Evolutionary conservation across 2,797 vertebrate genomes (phyloP), one percentile per base, ranked within the genome.

Genomic region (Melanotaenia pygmaea): DNA sequence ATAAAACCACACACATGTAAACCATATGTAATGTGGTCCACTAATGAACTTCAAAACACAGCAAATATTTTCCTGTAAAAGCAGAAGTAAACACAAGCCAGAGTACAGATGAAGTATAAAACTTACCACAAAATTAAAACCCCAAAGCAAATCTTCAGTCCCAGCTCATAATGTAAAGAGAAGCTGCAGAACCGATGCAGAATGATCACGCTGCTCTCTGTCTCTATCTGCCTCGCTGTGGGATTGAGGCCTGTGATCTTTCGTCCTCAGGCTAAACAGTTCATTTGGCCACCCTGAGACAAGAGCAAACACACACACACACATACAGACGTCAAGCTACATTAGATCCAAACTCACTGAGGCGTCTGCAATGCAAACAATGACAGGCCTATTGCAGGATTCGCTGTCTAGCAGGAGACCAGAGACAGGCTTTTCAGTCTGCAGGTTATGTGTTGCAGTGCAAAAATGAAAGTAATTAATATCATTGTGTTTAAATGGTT

Each of bases 321-420:
- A 79, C 64, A 80, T 5, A 83, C 74, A 84, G 35, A 91, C 53
- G 90, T 94, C 93, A 93, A 77, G 81, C 78, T 76, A 82, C 84
- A 92, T 94, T 89, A 94, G 81, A 87, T 72, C 82, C 76, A 91
- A 88, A 90, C 61, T 81, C 89, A 89, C 66, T 84, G 81, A 91
- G 77, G 86, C 82, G 66, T 88, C 78, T 86, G 81, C 82, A 92
- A 82, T 85, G 86, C 91, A 94, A 94, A 94, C 91, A 93, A 71
- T 28, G 77, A 72, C 82, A 63, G 72, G 74, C 68, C 81, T 73
- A 37, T 34, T 74, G 77, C 72, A 81, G 81, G 72, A 80, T 78
- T 69, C 68, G 70, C 53, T 0, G 59, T 75, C 60, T 66, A 67
- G 77, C 61, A 56, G 47, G 53, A 82, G 81, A 80, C 66, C 38